These are phyloP conservation scores for Eugnorisma glareosa DNA, from an alignment of 2,888 invertebrate genomes.

Conservation along the genomic window DNA sequence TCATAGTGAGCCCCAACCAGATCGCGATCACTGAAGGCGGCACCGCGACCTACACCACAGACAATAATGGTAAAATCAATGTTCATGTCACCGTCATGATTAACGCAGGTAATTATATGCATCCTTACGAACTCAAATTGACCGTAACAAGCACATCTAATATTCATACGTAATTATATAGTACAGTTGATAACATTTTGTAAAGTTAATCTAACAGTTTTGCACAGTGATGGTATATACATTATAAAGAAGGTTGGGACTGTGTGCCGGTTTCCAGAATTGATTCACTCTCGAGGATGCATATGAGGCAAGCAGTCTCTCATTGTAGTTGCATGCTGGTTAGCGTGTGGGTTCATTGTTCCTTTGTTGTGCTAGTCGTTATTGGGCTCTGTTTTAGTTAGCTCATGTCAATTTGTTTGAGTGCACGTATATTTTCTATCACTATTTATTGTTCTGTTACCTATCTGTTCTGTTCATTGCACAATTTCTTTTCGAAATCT, in stretches of 20 bases:
- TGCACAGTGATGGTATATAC: conserved; percentile 86
- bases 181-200: conserved; percentile 78
- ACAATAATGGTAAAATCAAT: conserved; percentile 96
- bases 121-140: conserved; percentile 85
- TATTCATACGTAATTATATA: conserved; percentile 71
- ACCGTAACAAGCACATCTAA: conserved; percentile 77
- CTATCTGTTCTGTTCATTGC: conserved; percentile 61
- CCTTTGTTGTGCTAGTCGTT: conserved; percentile 55
- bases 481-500: conserved; percentile 58
- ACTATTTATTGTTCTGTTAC: conserved; percentile 56
- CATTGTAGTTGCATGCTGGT: conserved; percentile 78
- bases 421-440: conserved; percentile 61
- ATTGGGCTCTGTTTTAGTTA: conserved; percentile 46
- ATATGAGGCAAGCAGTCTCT: conserved; percentile 89
- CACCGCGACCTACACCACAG: conserved; percentile 92
- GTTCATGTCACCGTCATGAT: conserved; percentile 97
- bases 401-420: conserved; percentile 61
- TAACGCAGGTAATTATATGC: conserved; percentile 92
- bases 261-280: conserved; percentile 80
- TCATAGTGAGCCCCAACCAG: conserved; percentile 86
- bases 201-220: conserved; percentile 86
- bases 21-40: conserved; percentile 89
- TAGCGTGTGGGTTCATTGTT: conserved; percentile 64
- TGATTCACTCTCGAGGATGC: conserved; percentile 87
- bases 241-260: conserved; percentile 77